These are phyloP conservation scores for Nesogale talazaci DNA, from an alignment of 2,113 vertebrate species.

Conservation along the genomic window DNA sequence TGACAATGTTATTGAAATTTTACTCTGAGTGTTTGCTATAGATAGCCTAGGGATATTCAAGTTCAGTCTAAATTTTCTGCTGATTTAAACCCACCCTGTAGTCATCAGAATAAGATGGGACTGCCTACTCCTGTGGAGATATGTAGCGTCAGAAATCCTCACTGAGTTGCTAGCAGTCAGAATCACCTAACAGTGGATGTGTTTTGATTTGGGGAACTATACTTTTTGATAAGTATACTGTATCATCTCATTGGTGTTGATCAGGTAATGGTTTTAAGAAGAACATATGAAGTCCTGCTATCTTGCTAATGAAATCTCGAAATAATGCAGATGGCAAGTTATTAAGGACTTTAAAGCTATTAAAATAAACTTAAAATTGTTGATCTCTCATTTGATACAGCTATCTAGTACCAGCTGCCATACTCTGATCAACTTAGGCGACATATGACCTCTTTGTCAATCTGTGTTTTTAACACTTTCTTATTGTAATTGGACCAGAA, in stretches of 20 bases:
- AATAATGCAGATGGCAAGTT: slow-evolving; percentile 40
- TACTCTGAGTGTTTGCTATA: too few species aligned
- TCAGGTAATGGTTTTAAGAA: background rate
- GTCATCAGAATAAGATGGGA: too few species aligned
- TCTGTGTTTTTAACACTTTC: background rate
- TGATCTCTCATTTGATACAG: slow-evolving; percentile 16
- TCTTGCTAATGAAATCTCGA: slow-evolving; percentile 46
- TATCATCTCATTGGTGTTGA: slow-evolving; percentile 6
- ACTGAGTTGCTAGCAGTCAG: too few species aligned
- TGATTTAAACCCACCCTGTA: too few species aligned
- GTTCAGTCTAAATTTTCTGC: too few species aligned
- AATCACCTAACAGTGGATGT: too few species aligned
- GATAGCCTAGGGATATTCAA: too few species aligned
- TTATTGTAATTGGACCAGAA: background rate
- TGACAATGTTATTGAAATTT: too few species aligned
- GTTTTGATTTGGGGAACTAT: too few species aligned
- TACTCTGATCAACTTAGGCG: background rate
- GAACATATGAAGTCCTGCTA: background rate
- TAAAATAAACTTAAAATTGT: slow-evolving; percentile 28
- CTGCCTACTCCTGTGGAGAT: too few species aligned
- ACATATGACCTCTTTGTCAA: background rate
- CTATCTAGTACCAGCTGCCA: background rate
- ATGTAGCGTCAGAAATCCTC: too few species aligned
- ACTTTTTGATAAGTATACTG: background rate
- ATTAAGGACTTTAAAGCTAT: slow-evolving; percentile 1